Conservation (phyloP, 2,797 vertebrate genomes). For the Rhabdomys pumilio region DNA sequence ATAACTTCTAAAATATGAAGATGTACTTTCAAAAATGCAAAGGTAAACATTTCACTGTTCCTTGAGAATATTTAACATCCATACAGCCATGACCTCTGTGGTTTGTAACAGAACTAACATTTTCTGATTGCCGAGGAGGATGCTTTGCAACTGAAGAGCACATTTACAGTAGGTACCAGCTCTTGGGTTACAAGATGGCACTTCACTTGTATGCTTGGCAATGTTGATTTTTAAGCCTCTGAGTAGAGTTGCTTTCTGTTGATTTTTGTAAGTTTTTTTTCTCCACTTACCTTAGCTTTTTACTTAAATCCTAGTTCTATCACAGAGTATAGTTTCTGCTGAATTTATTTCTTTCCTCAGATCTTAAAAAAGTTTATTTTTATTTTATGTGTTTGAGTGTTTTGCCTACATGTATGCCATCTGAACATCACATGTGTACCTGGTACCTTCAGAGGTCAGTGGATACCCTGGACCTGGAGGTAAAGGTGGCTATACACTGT, state of each 20-base stretch:
- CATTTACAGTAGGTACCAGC: not conserved
- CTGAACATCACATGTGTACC: not conserved
- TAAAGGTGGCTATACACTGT: not conserved
- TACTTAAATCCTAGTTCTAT: slow-evolving; percentile 20
- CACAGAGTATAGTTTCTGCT: slow-evolving; percentile 19
- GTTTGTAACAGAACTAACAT: not conserved
- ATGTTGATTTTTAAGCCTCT: slow-evolving; percentile 36
- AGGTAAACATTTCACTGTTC: slow-evolving; percentile 32
- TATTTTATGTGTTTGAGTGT: not conserved
- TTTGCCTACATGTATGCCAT: not conserved
- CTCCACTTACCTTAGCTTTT: slow-evolving; percentile 15
- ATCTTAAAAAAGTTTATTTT: not conserved
- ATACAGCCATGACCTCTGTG: not conserved
- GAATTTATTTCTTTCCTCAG: not conserved
- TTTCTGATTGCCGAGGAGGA: slow-evolving; percentile 22
- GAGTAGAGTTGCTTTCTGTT: slow-evolving; percentile 35
- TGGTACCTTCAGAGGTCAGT: not conserved
- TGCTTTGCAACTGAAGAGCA: slow-evolving; percentile 11
- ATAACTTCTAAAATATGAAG: slow-evolving; percentile 42
- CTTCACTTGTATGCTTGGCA: slow-evolving; percentile 35
- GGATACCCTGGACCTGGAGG: not conserved
- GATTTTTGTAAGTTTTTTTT: not conserved
- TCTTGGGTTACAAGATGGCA: slow-evolving; percentile 21
- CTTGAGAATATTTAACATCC: not conserved
- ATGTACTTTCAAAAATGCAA: not conserved